A percentile compares a stretch with the other conserved stretches of the same genome.
These are phyloP conservation scores for Macroramphosus scolopax DNA, from an alignment of 2,797 vertebrate species.

Conservation along the genomic window DNA sequence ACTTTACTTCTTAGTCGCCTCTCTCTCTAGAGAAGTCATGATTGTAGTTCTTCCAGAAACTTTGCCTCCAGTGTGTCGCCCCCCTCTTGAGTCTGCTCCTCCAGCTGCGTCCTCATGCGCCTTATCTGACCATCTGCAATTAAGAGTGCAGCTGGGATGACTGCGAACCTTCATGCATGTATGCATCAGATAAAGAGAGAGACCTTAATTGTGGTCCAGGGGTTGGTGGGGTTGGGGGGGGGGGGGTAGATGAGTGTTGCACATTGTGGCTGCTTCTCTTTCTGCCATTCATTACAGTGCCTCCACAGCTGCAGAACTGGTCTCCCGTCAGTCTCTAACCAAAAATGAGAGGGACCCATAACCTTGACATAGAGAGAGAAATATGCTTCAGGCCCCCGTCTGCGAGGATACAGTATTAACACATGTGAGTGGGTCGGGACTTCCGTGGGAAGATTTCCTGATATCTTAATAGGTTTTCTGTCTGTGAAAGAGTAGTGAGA, in stretches of 20 bases:
- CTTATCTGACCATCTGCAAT: too few relatives aligned
- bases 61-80: too few relatives aligned
- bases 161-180: constrained; percentile 4
- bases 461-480: constrained; percentile 8
- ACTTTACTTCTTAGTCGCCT: too few relatives aligned
- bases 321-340: too few relatives aligned
- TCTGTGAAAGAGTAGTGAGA: too few relatives aligned
- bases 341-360: constrained; percentile 9
- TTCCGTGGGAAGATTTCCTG: constrained; percentile 13
- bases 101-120: too few relatives aligned
- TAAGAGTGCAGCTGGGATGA: not conserved
- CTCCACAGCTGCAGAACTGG: constrained; percentile 14
- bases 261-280: constrained; percentile 12
- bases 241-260: too few relatives aligned
- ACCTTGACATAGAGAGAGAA: constrained; percentile 24
- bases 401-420: constrained; percentile 21
- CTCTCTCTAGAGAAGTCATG: too few relatives aligned
- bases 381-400: constrained; percentile 18
- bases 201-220: constrained; percentile 24
- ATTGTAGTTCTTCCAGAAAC: too few relatives aligned
- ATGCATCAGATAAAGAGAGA: constrained; percentile 1
- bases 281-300: constrained; percentile 6
- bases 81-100: too few relatives aligned
- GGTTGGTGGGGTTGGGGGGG: too few relatives aligned
- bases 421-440: constrained; percentile 21